phyloP scores from a whole-genome alignment of 2,113 vertebrate genomes.

The Fregata magnificens region DNA sequence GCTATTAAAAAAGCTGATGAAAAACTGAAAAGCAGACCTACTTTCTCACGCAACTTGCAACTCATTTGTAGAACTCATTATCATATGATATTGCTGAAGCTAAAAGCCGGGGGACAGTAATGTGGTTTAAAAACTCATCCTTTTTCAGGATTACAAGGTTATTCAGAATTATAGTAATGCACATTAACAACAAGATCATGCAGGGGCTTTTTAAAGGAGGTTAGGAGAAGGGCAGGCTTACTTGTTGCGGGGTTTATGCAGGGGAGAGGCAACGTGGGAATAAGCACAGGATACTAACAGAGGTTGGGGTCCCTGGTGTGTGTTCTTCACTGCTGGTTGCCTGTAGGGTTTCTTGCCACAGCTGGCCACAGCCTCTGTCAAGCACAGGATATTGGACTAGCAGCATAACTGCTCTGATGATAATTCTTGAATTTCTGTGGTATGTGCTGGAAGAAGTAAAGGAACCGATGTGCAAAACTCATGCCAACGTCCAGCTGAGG shows the following conservation, averaged over 20 bases:
- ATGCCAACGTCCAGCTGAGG: neutral
- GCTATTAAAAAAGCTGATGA: neutral
- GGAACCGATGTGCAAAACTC: neutral
- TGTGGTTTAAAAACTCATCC: neutral
- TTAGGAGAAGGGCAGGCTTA: neutral
- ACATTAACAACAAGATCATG: neutral
- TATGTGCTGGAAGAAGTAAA: neutral
- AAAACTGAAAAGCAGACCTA: neutral
- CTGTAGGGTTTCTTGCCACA: neutral
- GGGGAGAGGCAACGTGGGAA: neutral
- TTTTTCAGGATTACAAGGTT: neutral
- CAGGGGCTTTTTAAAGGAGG: neutral
- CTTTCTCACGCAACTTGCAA: neutral
- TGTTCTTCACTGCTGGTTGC: neutral
- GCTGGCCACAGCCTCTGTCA: neutral
- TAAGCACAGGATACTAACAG: neutral
- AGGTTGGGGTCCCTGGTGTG: neutral
- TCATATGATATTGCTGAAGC: neutral
- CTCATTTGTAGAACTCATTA: neutral
- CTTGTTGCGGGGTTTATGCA: accelerated
- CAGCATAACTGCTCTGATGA: neutral
- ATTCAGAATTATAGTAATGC: neutral
- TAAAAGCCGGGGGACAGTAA: neutral
- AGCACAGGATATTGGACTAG: neutral
- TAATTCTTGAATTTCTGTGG: neutral